phyloP scores from a whole-genome alignment of 1,140 invertebrate species.

The Samia ricini region DNA sequence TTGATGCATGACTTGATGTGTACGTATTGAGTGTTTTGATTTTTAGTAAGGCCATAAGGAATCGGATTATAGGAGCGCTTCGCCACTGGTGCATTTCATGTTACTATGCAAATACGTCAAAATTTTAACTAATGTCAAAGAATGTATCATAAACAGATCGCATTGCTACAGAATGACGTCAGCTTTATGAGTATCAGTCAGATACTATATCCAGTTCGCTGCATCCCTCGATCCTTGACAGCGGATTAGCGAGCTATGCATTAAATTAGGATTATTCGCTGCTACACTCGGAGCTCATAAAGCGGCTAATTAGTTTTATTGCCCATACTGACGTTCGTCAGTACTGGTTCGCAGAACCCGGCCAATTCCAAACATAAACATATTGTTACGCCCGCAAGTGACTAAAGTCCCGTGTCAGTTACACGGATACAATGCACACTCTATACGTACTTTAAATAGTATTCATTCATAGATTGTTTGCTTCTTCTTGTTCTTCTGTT shows the following conservation, averaged over 20 bases:
- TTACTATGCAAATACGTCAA: neutral
- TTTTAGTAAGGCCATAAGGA: no score
- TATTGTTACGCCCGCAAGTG: no score
- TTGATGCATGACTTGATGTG: no score
- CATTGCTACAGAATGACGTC: neutral
- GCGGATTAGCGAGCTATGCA: conserved; percentile 11
- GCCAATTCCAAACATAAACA: conserved; percentile 19
- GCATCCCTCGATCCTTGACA: conserved; percentile 10
- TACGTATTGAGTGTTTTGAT: no score
- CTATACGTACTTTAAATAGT: no score
- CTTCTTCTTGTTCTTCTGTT: no score
- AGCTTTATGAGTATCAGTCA: neutral
- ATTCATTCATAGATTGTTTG: no score
- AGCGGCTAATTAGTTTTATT: conserved; percentile 41
- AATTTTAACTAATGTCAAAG: neutral
- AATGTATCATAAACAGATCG: neutral
- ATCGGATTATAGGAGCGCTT: no score
- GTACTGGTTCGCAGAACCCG: conserved; percentile 26
- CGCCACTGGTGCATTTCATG: no score
- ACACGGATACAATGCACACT: no score
- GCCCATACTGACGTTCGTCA: conserved; percentile 9
- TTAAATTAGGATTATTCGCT: conserved; percentile 24
- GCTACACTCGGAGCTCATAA: conserved; percentile 29
- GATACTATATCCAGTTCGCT: neutral
- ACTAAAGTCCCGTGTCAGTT: no score